Evolutionary conservation across 1,140 invertebrate species (phyloP).

Genomic region (Cardiocondyla obscurior): DNA sequence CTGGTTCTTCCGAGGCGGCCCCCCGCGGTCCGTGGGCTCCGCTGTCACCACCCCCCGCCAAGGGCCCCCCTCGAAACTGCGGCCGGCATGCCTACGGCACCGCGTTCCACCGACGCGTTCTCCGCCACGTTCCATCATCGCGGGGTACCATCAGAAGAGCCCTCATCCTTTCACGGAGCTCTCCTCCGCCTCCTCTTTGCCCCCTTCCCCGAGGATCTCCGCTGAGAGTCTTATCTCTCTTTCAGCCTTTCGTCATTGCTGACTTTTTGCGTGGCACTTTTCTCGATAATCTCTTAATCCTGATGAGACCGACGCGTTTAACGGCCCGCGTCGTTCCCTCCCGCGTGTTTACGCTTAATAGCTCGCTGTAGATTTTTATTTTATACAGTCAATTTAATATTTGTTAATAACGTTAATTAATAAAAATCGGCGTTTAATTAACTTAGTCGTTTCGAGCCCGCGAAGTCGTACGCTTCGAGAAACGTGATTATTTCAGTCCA

Average conservation of each 20-base stretch:
- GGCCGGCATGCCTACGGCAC: slow-evolving; percentile 65
- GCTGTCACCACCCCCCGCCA: slow-evolving; percentile 82
- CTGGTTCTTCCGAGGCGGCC: slow-evolving; percentile 78
- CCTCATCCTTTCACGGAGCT: slow-evolving; percentile 27
- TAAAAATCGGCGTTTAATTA: not conserved
- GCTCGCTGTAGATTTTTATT: too few species aligned
- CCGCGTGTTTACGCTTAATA: not conserved
- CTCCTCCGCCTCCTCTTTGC: not conserved
- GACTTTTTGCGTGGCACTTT: slow-evolving; percentile 58
- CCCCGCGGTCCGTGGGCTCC: slow-evolving; percentile 77
- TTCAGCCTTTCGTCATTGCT: slow-evolving; percentile 12
- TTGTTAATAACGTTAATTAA: too few species aligned
- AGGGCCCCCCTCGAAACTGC: slow-evolving; percentile 71
- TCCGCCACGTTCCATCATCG: slow-evolving; percentile 71
- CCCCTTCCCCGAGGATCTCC: not conserved
- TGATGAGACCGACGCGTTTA: slow-evolving; percentile 36
- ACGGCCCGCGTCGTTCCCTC: not conserved
- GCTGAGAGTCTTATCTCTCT: slow-evolving; percentile 1
- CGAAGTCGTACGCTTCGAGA: not conserved
- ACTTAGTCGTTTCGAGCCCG: not conserved
- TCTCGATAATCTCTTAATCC: slow-evolving; percentile 68
- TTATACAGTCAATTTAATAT: too few species aligned
- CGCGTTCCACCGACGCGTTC: slow-evolving; percentile 61
- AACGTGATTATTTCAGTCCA: not conserved
- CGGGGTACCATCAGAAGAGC: slow-evolving; percentile 23